Evolutionary conservation across 2,797 vertebrate species (phyloP).

Genomic region (Coluber constrictor): DNA sequence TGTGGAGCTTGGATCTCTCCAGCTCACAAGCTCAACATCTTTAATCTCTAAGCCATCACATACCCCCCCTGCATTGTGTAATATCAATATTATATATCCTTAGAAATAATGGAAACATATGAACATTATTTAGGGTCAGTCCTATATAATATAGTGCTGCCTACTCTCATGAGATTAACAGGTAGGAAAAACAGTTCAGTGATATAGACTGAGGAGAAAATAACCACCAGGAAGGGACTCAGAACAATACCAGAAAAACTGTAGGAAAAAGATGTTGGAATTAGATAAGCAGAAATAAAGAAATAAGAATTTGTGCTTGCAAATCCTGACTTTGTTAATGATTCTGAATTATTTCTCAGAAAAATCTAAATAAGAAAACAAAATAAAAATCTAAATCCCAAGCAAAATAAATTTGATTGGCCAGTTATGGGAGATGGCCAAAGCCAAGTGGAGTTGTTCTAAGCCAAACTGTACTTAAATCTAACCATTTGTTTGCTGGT

Average conservation of each 20-base stretch:
- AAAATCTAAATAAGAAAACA: neutral
- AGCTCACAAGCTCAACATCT: neutral
- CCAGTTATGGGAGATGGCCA: neutral
- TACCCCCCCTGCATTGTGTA: neutral
- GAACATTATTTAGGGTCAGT: neutral
- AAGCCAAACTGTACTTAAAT: neutral
- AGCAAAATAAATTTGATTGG: neutral
- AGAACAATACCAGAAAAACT: neutral
- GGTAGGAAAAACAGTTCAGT: neutral
- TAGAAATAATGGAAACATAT: neutral
- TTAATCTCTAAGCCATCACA: neutral
- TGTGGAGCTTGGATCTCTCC: neutral
- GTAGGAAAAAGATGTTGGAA: neutral
- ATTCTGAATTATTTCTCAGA: neutral
- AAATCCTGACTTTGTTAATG: neutral
- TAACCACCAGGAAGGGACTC: neutral
- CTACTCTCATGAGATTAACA: neutral
- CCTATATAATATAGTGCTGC: neutral
- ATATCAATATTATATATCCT: neutral
- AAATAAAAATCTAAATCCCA: neutral
- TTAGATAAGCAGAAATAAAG: neutral
- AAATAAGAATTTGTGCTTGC: neutral
- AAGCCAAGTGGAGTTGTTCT: neutral
- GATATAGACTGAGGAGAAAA: neutral
- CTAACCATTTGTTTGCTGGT: neutral